phyloP scores from a whole-genome alignment of 2,888 invertebrate genomes.

The Amblyjoppa proteus region DNA sequence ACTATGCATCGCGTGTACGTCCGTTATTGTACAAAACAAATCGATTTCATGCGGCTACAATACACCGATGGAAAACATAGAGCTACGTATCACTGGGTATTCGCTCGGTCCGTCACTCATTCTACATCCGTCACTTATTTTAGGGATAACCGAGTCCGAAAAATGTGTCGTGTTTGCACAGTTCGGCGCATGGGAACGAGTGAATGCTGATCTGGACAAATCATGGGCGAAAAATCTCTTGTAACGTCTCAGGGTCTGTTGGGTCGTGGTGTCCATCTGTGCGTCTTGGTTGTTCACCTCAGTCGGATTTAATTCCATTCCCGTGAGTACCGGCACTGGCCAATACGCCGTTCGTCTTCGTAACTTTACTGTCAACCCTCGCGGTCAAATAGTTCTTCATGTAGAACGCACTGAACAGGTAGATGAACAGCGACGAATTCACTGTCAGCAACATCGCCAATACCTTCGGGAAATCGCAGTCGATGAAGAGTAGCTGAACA shows the following conservation, averaged over 20 bases:
- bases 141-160: background rate
- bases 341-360: constrained; percentile 27
- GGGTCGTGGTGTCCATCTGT: constrained; percentile 16
- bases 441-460: constrained; percentile 89
- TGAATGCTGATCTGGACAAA: background rate
- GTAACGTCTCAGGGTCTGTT: background rate
- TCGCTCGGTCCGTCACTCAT: background rate
- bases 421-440: constrained; percentile 90
- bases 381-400: constrained; percentile 87
- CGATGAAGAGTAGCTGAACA: constrained; percentile 87
- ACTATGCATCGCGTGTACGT: background rate
- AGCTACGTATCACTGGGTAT: background rate
- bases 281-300: constrained; percentile 9
- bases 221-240: constrained; percentile 10
- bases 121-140: background rate
- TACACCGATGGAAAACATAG: background rate
- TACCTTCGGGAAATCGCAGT: constrained; percentile 87
- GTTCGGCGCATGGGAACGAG: background rate
- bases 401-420: constrained; percentile 93
- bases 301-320: constrained; percentile 63
- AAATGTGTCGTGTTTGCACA: background rate
- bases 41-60: background rate
- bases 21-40: background rate
- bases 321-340: constrained; percentile 13
- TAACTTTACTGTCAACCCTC: background rate